Base-by-base conservation (phyloP, 2,113 vertebrate species). In the Forbesichthys papilliferus region DNA sequence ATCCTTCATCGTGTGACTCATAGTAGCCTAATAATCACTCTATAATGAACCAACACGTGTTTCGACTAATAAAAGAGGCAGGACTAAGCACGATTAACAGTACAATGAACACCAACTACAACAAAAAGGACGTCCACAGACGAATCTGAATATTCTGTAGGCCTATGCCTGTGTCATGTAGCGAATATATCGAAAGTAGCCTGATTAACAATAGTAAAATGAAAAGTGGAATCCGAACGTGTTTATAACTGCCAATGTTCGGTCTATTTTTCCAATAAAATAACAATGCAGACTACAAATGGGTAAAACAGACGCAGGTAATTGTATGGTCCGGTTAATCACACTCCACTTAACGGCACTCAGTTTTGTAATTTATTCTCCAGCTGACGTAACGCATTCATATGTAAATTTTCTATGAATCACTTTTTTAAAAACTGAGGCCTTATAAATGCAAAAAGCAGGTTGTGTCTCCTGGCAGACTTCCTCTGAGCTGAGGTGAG, bases 1-100 rank as follows among this genome's bases (percentile, higher is more conserved):
- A 91, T 90, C 90, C 89, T 62, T 62, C 69, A 61, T 80, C 87
- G 82, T 69, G 87, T 90, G 90, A 90, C 87, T 82, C 87, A 88
- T 85, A 86, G 76, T 85, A 27, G 27, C 27, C 27, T 27, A 85
- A 85, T 91, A 88, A 87, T 87, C 88, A 84, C 77, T 74, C 73
- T 47, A 78, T 88, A 61, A 83, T 75, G 79, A 83, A 73, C 74
- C 54, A 53, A 33, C 65, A 6, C 59, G 48, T 54, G 42, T 53
- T 61, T 3, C 1, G 18, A n/a, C 18, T 5, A 56, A 56, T 52
- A 60, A 62, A 34, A 63, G 66, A 75, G 42, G 69, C 61, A 11
- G 46, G 18, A 49, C 27, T 12, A 53, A 77, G 48, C 9, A 14
- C 3, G 36, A 42, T 1, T 2, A 42, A 5, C 36, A 42, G 36